Conservation (phyloP, 1,140 invertebrate species). For the Drosophila mayri region DNA sequence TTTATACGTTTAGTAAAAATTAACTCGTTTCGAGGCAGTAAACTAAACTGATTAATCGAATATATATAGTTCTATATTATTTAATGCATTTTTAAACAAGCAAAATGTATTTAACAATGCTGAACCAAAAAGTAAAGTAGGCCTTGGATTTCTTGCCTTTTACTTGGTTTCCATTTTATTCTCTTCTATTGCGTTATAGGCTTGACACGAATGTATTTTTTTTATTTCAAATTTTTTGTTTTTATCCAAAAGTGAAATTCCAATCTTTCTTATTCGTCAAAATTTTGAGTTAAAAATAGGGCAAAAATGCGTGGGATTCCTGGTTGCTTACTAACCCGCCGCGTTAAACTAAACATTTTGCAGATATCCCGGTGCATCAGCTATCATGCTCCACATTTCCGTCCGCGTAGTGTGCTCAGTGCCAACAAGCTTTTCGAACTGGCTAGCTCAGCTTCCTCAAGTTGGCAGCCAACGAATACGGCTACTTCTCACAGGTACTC, state of each 20-base stretch:
- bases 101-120: too few relatives aligned
- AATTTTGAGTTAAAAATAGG: slow-evolving; percentile 14
- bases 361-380: slow-evolving; percentile 64
- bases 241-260: slow-evolving; percentile 3
- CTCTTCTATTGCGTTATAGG: neutral
- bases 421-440: slow-evolving; percentile 27
- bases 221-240: slow-evolving; percentile 6
- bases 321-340: slow-evolving; percentile 2
- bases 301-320: slow-evolving; percentile 29
- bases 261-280: neutral
- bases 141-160: neutral
- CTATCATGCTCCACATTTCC: slow-evolving; percentile 55
- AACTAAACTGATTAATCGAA: too few relatives aligned
- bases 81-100: too few relatives aligned
- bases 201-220: slow-evolving; percentile 14
- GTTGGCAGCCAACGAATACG: neutral
- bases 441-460: neutral
- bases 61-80: too few relatives aligned
- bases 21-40: too few relatives aligned
- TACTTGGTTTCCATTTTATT: neutral
- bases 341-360: slow-evolving; percentile 45
- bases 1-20: too few relatives aligned
- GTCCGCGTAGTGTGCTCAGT: slow-evolving; percentile 26
- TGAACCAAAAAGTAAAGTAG: too few relatives aligned
- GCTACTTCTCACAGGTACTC: slow-evolving; percentile 30